These are phyloP conservation scores for Capreolus pygargus DNA, from an alignment of 2,113 vertebrate species.

Conservation along the genomic window DNA sequence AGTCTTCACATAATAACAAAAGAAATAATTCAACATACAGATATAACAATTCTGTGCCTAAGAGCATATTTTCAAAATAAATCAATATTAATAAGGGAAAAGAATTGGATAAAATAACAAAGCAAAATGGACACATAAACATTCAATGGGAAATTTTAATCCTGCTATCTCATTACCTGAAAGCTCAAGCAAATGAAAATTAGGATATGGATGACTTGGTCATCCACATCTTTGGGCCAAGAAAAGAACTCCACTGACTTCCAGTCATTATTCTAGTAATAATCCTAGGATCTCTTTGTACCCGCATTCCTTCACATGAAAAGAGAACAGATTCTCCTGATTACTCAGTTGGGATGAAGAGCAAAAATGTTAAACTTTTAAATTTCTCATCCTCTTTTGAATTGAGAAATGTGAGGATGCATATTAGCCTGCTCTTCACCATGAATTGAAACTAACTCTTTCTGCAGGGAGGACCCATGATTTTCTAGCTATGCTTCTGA, in stretches of 20 bases:
- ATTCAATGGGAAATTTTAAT: neutral
- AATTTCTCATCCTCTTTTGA: neutral
- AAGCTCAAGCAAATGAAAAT: neutral
- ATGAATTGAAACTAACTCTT: neutral
- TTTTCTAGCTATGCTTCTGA: neutral
- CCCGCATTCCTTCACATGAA: accelerated
- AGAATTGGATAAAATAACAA: neutral
- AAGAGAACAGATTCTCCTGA: neutral
- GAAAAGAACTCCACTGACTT: neutral
- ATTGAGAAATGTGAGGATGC: neutral
- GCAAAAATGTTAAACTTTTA: neutral
- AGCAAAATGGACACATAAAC: neutral
- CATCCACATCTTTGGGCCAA: neutral
- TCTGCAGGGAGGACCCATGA: neutral
- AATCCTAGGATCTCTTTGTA: neutral
- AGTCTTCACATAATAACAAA: neutral
- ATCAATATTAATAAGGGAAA: neutral
- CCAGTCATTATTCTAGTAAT: neutral
- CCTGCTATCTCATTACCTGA: neutral
- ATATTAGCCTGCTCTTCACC: neutral
- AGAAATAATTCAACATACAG: neutral
- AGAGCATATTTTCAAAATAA: neutral
- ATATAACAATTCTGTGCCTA: neutral
- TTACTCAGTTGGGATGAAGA: neutral
- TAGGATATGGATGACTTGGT: neutral